Evolutionary conservation across 2,113 vertebrate species (phyloP).

Genomic region (Neodontobutis hainanensis): DNA sequence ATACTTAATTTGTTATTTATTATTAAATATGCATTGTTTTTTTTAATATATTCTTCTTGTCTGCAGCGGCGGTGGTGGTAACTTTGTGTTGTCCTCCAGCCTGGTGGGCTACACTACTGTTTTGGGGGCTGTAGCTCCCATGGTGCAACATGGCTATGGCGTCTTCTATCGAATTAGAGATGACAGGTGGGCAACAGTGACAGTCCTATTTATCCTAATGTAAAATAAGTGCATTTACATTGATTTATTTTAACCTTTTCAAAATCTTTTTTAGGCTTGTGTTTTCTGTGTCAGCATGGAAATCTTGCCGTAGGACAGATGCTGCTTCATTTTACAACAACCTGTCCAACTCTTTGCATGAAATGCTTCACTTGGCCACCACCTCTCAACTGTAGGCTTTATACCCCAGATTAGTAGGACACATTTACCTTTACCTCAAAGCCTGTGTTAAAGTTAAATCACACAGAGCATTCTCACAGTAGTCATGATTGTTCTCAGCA

Average conservation of each 20-base stretch:
- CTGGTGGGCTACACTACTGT: constrained; percentile 88
- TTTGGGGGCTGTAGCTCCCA: constrained; percentile 83
- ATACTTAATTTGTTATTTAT: neutral
- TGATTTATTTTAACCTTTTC: neutral
- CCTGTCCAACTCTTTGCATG: constrained; percentile 79
- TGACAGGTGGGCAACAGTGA: constrained; percentile 81
- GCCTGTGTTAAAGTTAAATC: neutral
- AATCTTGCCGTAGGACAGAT: constrained; percentile 86
- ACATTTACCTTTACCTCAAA: neutral
- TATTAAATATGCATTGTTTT: neutral
- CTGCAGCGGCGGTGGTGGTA: constrained; percentile 92
- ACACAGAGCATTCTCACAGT: neutral
- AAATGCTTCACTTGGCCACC: constrained; percentile 84
- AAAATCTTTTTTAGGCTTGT: constrained; percentile 79
- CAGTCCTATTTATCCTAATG: too few relatives aligned
- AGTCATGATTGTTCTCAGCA: constrained; percentile 45
- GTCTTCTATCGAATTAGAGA: constrained; percentile 95
- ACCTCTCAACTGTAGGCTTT: constrained; percentile 80
- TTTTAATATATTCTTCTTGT: constrained; percentile 29
- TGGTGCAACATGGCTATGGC: constrained; percentile 91
- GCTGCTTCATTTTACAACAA: constrained; percentile 82
- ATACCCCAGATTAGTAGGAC: neutral
- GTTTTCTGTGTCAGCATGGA: constrained; percentile 84
- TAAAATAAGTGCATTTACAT: too few relatives aligned
- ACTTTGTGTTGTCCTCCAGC: constrained; percentile 94